Conservation (phyloP, 2,888 invertebrate genomes). For the Sabatieria punctata region DNA sequence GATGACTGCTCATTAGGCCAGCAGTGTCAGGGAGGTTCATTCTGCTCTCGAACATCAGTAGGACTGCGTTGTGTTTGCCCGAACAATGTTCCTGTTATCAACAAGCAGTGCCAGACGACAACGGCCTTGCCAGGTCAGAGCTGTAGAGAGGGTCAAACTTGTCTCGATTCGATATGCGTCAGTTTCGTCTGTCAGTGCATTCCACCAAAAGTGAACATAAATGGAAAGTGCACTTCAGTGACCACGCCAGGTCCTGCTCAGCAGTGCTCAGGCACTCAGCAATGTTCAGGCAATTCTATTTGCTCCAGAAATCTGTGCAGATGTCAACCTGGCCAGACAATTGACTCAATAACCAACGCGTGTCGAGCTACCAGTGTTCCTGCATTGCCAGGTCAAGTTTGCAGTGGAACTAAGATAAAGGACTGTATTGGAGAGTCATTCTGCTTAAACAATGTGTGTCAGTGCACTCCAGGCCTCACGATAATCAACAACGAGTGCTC, state of each 20-base stretch:
- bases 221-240: too few species aligned
- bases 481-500: too few species aligned
- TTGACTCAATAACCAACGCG: background rate
- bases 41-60: background rate
- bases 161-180: too few species aligned
- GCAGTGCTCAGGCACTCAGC: too few species aligned
- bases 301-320: background rate
- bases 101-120: too few species aligned
- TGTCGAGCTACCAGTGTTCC: background rate
- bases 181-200: too few species aligned
- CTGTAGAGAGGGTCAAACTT: constrained; percentile 14
- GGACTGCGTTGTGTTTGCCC: too few species aligned
- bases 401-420: background rate
- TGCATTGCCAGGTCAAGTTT: background rate
- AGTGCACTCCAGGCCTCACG: constrained; percentile 10
- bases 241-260: too few species aligned
- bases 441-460: constrained; percentile 3
- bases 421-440: background rate
- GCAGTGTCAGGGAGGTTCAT: constrained; percentile 3
- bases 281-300: too few species aligned
- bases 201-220: too few species aligned
- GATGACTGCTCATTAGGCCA: background rate
- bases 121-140: background rate
- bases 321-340: background rate
- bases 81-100: too few species aligned